Evolutionary conservation across 2,888 invertebrate genomes (phyloP).

Genomic region (Drosophila anomelani): DNA sequence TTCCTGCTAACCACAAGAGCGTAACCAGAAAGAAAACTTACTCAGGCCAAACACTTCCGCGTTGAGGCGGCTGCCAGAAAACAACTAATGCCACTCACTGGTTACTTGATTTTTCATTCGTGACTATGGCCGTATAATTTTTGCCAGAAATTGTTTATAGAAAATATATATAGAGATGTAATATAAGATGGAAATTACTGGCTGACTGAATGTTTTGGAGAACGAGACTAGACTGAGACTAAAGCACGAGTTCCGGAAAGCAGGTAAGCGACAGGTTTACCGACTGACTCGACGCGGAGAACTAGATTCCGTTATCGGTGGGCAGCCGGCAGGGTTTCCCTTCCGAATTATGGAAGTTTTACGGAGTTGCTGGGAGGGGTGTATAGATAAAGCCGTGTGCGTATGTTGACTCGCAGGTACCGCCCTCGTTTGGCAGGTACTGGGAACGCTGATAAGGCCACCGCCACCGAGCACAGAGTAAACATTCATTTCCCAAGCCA

Average conservation of each 20-base stretch:
- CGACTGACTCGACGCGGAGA: constrained; percentile 1
- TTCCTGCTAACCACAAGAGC: constrained; percentile 19
- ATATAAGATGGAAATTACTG: neutral
- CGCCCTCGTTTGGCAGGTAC: constrained; percentile 26
- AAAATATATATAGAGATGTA: constrained; percentile 36
- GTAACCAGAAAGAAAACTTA: constrained; percentile 40
- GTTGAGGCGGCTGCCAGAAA: constrained; percentile 8
- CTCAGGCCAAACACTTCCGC: constrained; percentile 50
- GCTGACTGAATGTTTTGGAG: constrained; percentile 7
- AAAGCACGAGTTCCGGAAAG: neutral
- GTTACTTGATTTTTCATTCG: constrained; percentile 8
- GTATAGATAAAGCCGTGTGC: constrained; percentile 11
- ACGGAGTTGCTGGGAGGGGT: neutral
- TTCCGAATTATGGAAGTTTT: neutral
- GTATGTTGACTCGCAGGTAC: constrained; percentile 37
- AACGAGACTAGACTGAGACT: constrained; percentile 20
- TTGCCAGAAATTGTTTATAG: constrained; percentile 13
- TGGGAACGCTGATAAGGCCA: constrained; percentile 20
- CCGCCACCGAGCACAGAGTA: neutral
- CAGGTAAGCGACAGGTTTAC: constrained; percentile 18
- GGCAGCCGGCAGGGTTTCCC: neutral
- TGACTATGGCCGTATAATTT: neutral
- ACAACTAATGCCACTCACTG: neutral
- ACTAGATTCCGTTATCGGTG: constrained; percentile 6
- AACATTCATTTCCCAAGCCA: constrained; percentile 1